These are phyloP conservation scores for Agrypnia vestita DNA, from an alignment of 1,140 invertebrate species.

Conservation along the genomic window DNA sequence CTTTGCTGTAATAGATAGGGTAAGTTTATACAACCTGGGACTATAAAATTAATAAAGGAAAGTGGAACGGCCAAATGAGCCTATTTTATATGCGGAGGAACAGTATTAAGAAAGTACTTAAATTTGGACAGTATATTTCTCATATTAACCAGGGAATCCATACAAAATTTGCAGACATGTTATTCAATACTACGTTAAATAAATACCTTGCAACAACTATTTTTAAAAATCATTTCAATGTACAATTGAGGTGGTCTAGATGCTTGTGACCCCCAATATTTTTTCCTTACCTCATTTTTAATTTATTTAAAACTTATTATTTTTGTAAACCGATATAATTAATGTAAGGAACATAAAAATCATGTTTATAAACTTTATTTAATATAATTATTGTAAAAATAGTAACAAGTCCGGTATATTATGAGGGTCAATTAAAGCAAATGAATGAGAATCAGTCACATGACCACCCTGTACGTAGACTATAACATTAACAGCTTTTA, in stretches of 20 bases:
- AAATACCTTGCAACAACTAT: slow-evolving; percentile 31
- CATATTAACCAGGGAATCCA: slow-evolving; percentile 46
- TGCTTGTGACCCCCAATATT: too few relatives aligned
- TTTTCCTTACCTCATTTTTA: too few relatives aligned
- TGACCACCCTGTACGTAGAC: background rate
- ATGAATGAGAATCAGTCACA: too few relatives aligned
- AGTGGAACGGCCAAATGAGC: background rate
- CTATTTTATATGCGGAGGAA: background rate
- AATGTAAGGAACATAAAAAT: background rate
- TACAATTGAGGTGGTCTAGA: background rate
- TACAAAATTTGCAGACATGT: slow-evolving; percentile 54
- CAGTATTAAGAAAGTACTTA: slow-evolving; percentile 2
- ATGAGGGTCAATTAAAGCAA: too few relatives aligned
- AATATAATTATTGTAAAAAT: too few relatives aligned
- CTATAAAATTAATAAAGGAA: too few relatives aligned
- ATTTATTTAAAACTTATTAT: too few relatives aligned
- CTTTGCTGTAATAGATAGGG: too few relatives aligned
- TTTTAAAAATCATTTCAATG: slow-evolving; percentile 10
- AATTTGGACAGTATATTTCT: slow-evolving; percentile 55
- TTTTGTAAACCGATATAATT: too few relatives aligned
- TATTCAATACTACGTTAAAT: slow-evolving; percentile 47
- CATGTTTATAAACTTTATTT: background rate
- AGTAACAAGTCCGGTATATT: too few relatives aligned
- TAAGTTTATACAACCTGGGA: too few relatives aligned
- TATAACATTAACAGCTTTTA: slow-evolving; percentile 10